Evolutionary conservation across 2,888 invertebrate genomes (phyloP).

Genomic region (Archips xylosteana): DNA sequence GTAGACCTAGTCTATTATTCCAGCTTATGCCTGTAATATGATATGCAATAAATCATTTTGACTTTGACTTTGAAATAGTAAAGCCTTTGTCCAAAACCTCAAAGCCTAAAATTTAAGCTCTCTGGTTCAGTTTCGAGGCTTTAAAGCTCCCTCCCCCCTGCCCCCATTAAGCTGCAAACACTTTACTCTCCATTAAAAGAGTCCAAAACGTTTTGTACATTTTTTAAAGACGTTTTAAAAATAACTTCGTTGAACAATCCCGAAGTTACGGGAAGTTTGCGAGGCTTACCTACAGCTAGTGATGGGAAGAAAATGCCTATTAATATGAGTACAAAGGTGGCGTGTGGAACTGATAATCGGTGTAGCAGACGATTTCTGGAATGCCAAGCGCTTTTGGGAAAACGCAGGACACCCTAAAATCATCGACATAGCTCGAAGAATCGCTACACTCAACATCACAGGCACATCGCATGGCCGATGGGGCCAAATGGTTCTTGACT

Average conservation of each 20-base stretch:
- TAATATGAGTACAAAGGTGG: no score
- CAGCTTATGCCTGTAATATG: no score
- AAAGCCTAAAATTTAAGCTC: neutral
- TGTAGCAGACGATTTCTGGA: no score
- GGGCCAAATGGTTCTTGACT: no score
- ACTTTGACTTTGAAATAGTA: neutral
- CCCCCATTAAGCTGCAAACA: conserved; percentile 22
- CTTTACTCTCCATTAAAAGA: conserved; percentile 16
- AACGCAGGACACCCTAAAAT: no score
- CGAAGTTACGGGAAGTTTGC: conserved; percentile 15
- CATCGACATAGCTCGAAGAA: no score
- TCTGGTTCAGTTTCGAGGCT: neutral
- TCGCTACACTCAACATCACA: no score
- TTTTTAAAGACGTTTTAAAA: conserved; percentile 32
- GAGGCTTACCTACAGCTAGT: conserved; percentile 12
- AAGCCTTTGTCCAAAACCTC: neutral
- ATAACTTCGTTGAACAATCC: conserved; percentile 30
- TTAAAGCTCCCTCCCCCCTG: neutral
- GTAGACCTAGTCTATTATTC: no score
- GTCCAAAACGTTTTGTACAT: conserved; percentile 29
- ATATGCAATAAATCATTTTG: no score
- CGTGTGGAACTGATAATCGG: no score
- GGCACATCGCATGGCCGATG: no score
- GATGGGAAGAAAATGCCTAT: neutral
- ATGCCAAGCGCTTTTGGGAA: no score